Percentiles rank a stretch among this genome's conserved stretches.
Conservation (phyloP, 2,797 vertebrate genomes). For the Spinus pinus region DNA sequence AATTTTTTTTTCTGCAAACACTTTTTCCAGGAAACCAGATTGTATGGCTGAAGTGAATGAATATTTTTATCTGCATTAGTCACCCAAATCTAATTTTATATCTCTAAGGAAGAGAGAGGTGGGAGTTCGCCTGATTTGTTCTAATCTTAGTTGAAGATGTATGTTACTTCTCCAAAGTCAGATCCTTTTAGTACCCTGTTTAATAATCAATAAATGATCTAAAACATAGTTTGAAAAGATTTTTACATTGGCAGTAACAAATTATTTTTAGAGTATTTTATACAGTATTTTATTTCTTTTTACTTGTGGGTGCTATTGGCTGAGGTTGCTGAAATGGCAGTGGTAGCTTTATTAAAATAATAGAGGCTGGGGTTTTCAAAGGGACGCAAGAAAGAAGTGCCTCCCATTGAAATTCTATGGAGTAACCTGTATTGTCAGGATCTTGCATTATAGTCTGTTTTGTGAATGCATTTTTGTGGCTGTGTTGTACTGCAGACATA, state of each 20-base stretch:
- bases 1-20: constrained; percentile 32
- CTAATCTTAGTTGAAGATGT: constrained; percentile 50
- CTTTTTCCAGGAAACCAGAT: constrained; percentile 41
- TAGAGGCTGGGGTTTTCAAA: constrained; percentile 7
- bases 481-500: constrained; percentile 3
- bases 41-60: background rate
- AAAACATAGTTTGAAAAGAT: background rate
- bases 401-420: constrained; percentile 3
- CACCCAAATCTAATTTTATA: constrained; percentile 46
- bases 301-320: background rate
- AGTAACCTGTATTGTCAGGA: background rate
- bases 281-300: background rate
- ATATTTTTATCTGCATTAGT: constrained; percentile 53
- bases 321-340: constrained; percentile 31
- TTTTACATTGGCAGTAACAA: background rate
- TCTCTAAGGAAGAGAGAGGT: constrained; percentile 25
- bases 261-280: background rate
- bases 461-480: constrained; percentile 44
- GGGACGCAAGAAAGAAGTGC: background rate
- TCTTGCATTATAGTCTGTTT: constrained; percentile 28
- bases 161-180: constrained; percentile 5
- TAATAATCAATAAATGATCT: background rate
- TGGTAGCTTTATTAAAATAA: constrained; percentile 55
- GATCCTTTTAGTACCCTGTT: background rate
- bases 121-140: constrained; percentile 48